These are phyloP conservation scores for Apostichopus japonicus DNA, from an alignment of 35 echinoderm and acorn worm species.

Conservation along the genomic window DNA sequence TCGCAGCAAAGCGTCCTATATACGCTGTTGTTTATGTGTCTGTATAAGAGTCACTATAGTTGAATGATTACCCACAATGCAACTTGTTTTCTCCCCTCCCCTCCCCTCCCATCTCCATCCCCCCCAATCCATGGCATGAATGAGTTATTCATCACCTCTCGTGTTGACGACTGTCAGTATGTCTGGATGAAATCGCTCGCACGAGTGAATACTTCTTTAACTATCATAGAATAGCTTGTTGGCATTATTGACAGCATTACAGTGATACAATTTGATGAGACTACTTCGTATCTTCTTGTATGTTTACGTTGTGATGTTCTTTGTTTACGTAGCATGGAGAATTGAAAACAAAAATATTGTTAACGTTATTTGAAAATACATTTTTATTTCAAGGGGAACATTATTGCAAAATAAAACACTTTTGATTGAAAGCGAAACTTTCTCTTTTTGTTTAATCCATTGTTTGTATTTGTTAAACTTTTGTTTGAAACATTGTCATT, in stretches of 20 bases:
- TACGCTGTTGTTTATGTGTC: too few species aligned
- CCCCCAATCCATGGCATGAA: too few species aligned
- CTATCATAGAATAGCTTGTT: background rate
- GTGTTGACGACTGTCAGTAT: too few species aligned
- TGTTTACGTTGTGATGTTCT: background rate
- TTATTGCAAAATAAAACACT: conserved; percentile 15
- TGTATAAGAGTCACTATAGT: too few species aligned
- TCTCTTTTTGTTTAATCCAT: background rate
- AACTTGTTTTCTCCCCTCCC: background rate
- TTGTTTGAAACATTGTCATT: too few species aligned
- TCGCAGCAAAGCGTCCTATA: too few species aligned
- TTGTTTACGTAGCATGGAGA: conserved; percentile 29
- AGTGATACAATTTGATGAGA: conserved; percentile 1
- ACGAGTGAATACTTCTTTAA: background rate
- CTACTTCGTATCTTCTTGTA: background rate
- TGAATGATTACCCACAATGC: background rate
- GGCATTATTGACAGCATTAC: background rate
- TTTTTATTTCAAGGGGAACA: conserved; percentile 52
- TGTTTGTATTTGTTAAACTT: background rate
- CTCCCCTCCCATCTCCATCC: too few species aligned
- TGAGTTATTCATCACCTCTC: too few species aligned
- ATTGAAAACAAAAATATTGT: conserved; percentile 10
- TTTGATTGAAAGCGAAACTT: conserved; percentile 28
- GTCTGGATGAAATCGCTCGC: too few species aligned
- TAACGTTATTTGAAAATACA: conserved; percentile 37